Conservation (phyloP, 2,888 invertebrate species). For the Dioctria rufipes region DNA sequence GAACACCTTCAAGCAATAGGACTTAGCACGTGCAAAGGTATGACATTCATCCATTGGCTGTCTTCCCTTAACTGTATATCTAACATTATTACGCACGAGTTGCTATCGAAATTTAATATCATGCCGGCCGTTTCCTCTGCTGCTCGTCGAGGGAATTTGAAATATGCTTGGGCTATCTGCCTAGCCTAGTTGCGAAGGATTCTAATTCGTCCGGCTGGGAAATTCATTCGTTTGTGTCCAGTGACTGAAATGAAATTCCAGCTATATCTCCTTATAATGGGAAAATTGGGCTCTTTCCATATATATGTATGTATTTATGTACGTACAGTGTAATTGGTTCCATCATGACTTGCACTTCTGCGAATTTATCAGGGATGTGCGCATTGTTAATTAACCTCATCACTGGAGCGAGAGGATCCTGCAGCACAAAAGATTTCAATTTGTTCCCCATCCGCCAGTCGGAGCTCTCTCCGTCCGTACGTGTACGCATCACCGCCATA, state of each 20-base stretch:
- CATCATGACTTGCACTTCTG: conserved; percentile 35
- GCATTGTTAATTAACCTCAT: conserved; percentile 43
- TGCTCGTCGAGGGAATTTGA: background rate
- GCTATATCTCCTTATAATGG: background rate
- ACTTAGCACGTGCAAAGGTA: too few species aligned
- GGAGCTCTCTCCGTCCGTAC: too few species aligned
- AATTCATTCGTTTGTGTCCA: background rate
- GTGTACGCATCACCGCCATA: background rate
- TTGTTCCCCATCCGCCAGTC: background rate
- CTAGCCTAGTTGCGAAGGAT: background rate
- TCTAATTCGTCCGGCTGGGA: background rate
- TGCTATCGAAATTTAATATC: conserved; percentile 21
- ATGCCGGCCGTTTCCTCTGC: conserved; percentile 1
- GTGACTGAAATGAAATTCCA: background rate
- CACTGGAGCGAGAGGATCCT: conserved; percentile 10
- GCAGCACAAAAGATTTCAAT: conserved; percentile 47
- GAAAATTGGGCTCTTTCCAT: background rate
- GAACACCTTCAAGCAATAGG: too few species aligned
- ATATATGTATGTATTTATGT: too few species aligned
- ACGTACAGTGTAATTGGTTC: conserved; percentile 26
- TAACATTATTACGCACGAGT: conserved; percentile 19
- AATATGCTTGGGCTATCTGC: background rate
- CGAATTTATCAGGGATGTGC: background rate
- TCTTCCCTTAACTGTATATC: background rate
- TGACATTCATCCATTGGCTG: too few species aligned